A percentile compares a stretch with the other conserved stretches of the same genome.
These are phyloP conservation scores for Rhadina sibilatrix DNA, from an alignment of 2,113 vertebrate genomes.

Conservation along the genomic window DNA sequence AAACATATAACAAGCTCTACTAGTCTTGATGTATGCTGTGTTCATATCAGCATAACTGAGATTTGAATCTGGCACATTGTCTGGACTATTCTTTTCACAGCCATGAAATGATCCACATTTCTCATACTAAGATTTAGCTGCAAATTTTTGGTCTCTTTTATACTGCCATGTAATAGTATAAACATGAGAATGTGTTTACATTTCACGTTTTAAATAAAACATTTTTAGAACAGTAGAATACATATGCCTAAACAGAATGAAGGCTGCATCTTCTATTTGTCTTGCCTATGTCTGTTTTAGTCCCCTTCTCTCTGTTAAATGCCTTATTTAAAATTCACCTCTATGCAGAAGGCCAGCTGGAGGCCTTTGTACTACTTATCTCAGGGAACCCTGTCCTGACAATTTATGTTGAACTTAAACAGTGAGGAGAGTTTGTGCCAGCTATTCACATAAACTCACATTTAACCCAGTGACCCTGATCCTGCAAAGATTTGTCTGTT, in stretches of 20 bases:
- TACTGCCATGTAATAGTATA: constrained; percentile 56
- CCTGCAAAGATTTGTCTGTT: constrained; percentile 3
- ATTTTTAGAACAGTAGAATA: constrained; percentile 57
- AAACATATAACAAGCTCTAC: neutral
- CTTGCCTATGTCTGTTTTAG: constrained; percentile 25
- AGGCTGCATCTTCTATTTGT: constrained; percentile 52
- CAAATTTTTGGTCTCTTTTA: constrained; percentile 45
- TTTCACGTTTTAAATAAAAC: constrained; percentile 62
- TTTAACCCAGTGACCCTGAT: constrained; percentile 27
- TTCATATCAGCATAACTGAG: neutral
- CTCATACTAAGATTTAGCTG: constrained; percentile 14
- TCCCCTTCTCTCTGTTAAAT: constrained; percentile 16
- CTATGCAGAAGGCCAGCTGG: constrained; percentile 19
- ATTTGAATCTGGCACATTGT: constrained; percentile 21
- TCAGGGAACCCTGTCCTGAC: neutral
- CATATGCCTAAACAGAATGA: constrained; percentile 60
- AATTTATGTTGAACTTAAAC: constrained; percentile 5
- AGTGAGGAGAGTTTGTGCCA: constrained; percentile 1
- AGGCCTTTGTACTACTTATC: constrained; percentile 13
- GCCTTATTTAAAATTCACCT: constrained; percentile 50
- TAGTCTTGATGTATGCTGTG: neutral
- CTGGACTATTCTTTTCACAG: constrained; percentile 54
- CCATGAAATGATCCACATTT: constrained; percentile 30
- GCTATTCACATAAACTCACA: neutral
- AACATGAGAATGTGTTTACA: constrained; percentile 64